These are phyloP conservation scores for Cataglyphis cursor DNA, from an alignment of 2,888 invertebrate species.

Conservation along the genomic window DNA sequence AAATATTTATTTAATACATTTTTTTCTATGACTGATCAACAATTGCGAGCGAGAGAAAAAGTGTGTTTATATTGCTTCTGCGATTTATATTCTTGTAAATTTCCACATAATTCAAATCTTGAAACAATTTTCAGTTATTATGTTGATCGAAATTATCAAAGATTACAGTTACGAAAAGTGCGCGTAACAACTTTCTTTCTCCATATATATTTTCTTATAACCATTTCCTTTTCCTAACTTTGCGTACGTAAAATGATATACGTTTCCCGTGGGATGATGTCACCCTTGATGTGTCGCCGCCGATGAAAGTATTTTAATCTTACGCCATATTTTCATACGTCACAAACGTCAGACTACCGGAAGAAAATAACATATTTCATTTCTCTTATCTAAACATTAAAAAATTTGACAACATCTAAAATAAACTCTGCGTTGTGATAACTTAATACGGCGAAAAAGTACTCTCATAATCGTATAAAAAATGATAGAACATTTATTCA, in stretches of 20 bases:
- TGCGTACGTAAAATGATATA: constrained; percentile 65
- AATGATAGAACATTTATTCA: too few relatives aligned
- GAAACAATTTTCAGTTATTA: not conserved
- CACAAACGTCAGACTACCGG: constrained; percentile 26
- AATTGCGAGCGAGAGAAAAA: not conserved
- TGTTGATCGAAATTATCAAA: constrained; percentile 19
- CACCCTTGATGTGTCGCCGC: constrained; percentile 46
- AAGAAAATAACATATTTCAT: not conserved
- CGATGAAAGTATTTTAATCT: constrained; percentile 72
- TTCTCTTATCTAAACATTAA: not conserved
- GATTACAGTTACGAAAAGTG: constrained; percentile 35
- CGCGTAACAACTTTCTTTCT: constrained; percentile 35
- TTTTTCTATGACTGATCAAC: not conserved
- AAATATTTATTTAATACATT: constrained; percentile 7
- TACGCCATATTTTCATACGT: constrained; percentile 53
- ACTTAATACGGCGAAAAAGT: not conserved
- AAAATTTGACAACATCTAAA: constrained; percentile 13
- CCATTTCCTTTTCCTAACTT: constrained; percentile 25
- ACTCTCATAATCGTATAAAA: too few relatives aligned
- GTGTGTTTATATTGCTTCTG: too few relatives aligned
- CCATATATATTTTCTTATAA: not conserved
- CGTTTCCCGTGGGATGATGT: constrained; percentile 62
- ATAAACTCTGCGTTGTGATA: not conserved
- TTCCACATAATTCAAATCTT: not conserved
- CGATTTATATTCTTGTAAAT: not conserved